These are phyloP conservation scores for Isurus oxyrinchus DNA, from an alignment of 2,113 vertebrate genomes.

Conservation along the genomic window DNA sequence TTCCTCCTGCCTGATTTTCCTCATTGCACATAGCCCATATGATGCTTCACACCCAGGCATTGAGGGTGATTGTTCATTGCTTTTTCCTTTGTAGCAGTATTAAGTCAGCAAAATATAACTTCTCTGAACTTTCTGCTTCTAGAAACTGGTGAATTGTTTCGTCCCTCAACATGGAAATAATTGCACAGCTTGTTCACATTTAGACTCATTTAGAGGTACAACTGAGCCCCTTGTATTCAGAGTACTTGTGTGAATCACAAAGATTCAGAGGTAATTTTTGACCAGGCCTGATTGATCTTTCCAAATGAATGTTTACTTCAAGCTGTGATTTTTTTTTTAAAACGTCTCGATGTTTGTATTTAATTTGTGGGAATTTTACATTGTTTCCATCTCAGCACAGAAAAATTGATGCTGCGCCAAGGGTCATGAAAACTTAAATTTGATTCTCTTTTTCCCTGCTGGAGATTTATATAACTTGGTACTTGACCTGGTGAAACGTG, in stretches of 20 bases:
- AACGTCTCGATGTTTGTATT: background rate
- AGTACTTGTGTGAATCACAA: too few species aligned
- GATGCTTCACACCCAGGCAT: background rate
- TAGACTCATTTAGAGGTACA: background rate
- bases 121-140: background rate
- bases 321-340: background rate
- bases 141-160: background rate
- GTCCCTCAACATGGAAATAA: background rate
- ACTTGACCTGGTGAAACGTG: slow-evolving; percentile 32
- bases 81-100: background rate
- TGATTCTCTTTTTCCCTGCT: background rate
- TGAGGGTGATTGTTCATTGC: background rate
- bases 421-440: slow-evolving; percentile 24
- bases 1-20: background rate
- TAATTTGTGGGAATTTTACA: background rate
- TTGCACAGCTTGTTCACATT: background rate
- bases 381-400: slow-evolving; percentile 19
- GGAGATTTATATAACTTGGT: slow-evolving; percentile 12
- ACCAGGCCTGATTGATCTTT: background rate
- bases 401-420: background rate
- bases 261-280: background rate
- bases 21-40: background rate
- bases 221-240: background rate
- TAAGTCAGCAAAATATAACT: background rate
- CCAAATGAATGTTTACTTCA: background rate